Evolutionary conservation across 2,888 invertebrate genomes (phyloP).

Genomic region (Tenthredo livida): DNA sequence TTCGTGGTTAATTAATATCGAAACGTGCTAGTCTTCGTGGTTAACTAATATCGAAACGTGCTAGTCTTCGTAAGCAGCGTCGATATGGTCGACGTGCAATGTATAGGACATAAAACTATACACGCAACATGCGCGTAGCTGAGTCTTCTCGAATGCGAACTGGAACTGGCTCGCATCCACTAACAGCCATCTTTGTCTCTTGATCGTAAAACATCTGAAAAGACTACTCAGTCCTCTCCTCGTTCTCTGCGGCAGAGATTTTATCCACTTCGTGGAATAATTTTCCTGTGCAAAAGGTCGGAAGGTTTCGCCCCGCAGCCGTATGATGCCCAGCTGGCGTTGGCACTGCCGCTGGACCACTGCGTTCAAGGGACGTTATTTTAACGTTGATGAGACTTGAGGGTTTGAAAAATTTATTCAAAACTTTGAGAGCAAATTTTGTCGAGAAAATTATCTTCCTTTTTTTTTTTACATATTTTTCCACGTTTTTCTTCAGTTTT

Average conservation of each 20-base stretch:
- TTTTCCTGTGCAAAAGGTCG: conserved; percentile 22
- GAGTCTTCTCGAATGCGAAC: conserved; percentile 9
- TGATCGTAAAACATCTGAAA: conserved; percentile 53
- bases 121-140: not conserved
- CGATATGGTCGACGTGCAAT: not conserved
- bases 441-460: not conserved
- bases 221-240: not conserved
- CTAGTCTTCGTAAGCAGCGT: too few relatives aligned
- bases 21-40: too few relatives aligned
- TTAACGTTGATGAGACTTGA: not conserved
- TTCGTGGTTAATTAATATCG: too few relatives aligned
- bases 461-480: not conserved
- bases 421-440: not conserved
- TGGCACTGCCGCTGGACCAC: not conserved
- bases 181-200: conserved; percentile 47
- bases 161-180: conserved; percentile 43
- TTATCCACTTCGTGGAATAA: conserved; percentile 50
- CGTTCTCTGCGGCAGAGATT: conserved; percentile 18
- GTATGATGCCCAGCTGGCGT: not conserved
- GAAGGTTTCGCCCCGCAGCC: not conserved
- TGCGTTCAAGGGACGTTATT: not conserved
- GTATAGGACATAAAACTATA: conserved; percentile 17
- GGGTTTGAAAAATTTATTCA: not conserved
- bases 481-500: not conserved
- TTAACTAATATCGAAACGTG: too few relatives aligned